Conservation (phyloP, 2,888 invertebrate genomes). For the Mesorhabditis belari region DNA sequence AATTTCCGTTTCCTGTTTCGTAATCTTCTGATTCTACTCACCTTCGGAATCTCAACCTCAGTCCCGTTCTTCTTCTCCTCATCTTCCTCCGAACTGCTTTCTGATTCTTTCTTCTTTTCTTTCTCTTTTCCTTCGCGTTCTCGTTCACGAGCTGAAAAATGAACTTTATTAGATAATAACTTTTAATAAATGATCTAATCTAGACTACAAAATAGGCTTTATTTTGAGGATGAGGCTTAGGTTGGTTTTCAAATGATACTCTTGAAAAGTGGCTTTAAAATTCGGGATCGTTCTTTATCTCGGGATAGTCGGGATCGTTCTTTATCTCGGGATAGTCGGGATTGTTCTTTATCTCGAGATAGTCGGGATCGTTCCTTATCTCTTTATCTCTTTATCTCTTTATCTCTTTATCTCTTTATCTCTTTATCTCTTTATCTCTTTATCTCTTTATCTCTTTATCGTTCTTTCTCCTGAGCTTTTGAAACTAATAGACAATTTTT, state of each 20-base stretch:
- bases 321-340: too few relatives aligned
- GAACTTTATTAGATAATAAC: neutral
- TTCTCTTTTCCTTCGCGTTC: neutral
- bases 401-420: slow-evolving; percentile 3
- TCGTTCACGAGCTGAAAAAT: neutral
- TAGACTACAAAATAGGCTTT: too few relatives aligned
- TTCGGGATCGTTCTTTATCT: too few relatives aligned
- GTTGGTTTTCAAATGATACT: neutral
- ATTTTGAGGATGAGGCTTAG: neutral
- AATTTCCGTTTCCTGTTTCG: too few relatives aligned
- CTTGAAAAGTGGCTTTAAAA: too few relatives aligned
- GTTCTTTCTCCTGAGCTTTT: too few relatives aligned
- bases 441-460: neutral
- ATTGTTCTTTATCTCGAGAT: too few relatives aligned
- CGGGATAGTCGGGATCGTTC: too few relatives aligned
- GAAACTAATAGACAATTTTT: too few relatives aligned
- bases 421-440: neutral
- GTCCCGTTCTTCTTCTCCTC: neutral
- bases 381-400: neutral
- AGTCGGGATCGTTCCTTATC: too few relatives aligned
- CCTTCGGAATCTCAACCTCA: neutral
- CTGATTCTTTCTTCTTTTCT: neutral
- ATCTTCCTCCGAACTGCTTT: neutral
- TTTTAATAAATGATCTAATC: too few relatives aligned
- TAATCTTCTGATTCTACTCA: neutral